phyloP scores from a whole-genome alignment of 2,113 vertebrate species.

The Podarcis cretensis region DNA sequence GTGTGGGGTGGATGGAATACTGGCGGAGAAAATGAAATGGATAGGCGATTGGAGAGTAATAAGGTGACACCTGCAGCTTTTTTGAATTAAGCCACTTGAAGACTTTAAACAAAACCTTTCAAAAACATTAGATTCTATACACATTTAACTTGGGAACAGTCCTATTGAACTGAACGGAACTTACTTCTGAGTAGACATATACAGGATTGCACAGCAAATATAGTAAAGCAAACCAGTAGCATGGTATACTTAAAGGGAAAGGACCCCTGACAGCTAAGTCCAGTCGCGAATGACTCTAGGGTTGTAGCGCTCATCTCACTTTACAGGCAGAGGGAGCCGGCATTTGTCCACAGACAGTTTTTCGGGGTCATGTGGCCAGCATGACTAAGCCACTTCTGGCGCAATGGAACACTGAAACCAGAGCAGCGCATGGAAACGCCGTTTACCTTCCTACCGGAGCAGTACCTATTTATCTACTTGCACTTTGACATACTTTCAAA shows the following conservation, averaged over 20 bases:
- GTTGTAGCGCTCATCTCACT: too few species aligned
- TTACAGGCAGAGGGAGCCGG: too few species aligned
- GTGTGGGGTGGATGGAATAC: not conserved
- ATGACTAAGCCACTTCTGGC: too few species aligned
- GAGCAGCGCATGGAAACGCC: too few species aligned
- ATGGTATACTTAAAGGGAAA: not conserved
- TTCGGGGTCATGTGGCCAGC: too few species aligned
- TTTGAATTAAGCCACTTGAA: constrained; percentile 61
- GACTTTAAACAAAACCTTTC: constrained; percentile 35
- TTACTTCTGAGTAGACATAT: not conserved
- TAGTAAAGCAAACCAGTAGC: constrained; percentile 44
- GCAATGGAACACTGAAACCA: too few species aligned
- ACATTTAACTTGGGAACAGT: not conserved
- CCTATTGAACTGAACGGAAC: not conserved
- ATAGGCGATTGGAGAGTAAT: not conserved
- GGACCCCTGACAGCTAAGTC: too few species aligned
- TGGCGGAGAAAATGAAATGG: not conserved
- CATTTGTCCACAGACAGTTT: too few species aligned
- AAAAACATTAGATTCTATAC: constrained; percentile 22
- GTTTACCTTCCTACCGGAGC: too few species aligned
- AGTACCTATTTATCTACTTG: too few species aligned
- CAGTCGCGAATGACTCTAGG: too few species aligned
- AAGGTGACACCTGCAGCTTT: constrained; percentile 58
- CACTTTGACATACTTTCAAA: too few species aligned
- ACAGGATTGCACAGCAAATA: not conserved